Evolutionary conservation across 2,113 vertebrate species (phyloP).

Genomic region (Alouatta palliata): DNA sequence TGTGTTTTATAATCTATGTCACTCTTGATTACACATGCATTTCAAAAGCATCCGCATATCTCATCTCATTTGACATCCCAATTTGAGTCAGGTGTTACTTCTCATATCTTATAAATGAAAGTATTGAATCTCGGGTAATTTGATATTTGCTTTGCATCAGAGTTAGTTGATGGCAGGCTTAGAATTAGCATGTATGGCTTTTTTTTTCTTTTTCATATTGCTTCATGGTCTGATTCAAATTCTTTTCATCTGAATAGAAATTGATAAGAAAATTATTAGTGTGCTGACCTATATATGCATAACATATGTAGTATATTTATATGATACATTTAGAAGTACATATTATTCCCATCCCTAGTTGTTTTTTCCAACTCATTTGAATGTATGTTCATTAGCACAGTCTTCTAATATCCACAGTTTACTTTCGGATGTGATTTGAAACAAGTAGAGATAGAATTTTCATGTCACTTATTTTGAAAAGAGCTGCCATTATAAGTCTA

Average conservation of each 20-base stretch:
- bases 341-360: neutral
- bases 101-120: constrained; percentile 56
- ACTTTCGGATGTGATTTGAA: constrained; percentile 14
- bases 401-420: neutral
- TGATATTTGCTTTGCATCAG: constrained; percentile 46
- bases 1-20: neutral
- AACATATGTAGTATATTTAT: neutral
- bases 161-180: neutral
- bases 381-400: neutral
- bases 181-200: neutral
- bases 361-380: neutral
- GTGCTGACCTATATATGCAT: neutral
- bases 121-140: constrained; percentile 41
- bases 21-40: constrained; percentile 6
- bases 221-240: neutral
- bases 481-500: neutral
- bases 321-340: constrained; percentile 6
- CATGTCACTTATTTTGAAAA: neutral
- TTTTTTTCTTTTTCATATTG: neutral
- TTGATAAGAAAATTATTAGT: constrained; percentile 16
- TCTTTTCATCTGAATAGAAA: constrained; percentile 8
- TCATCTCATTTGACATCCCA: constrained; percentile 45
- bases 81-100: constrained; percentile 31
- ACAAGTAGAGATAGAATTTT: constrained; percentile 32
- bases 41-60: constrained; percentile 39